These are phyloP conservation scores for Timema podura DNA, from an alignment of 2,888 invertebrate species.

Conservation along the genomic window DNA sequence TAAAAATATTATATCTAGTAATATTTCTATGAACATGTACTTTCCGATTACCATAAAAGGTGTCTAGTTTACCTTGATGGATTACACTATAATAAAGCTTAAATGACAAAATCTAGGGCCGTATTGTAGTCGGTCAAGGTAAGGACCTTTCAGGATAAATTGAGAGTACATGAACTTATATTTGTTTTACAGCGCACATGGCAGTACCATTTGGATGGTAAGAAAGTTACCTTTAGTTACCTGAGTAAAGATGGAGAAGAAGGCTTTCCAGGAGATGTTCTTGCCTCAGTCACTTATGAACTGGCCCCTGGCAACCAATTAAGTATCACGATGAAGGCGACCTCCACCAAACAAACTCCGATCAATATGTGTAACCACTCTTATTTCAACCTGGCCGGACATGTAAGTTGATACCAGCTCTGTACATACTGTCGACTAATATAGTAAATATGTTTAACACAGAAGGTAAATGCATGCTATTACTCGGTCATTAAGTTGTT, in stretches of 20 bases:
- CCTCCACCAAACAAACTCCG: constrained; percentile 72
- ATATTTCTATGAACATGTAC: too few species aligned
- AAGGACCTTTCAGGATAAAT: too few species aligned
- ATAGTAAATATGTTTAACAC: background rate
- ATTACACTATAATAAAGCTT: too few species aligned
- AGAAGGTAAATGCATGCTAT: too few species aligned
- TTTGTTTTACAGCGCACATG: constrained; percentile 55
- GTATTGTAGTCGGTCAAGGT: too few species aligned
- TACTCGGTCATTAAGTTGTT: too few species aligned
- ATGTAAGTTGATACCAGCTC: constrained; percentile 51
- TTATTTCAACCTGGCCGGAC: constrained; percentile 92
- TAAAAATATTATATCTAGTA: too few species aligned
- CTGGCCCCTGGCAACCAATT: constrained; percentile 71
- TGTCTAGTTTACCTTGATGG: too few species aligned
- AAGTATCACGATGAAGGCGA: constrained; percentile 69
- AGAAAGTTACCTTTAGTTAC: constrained; percentile 59
- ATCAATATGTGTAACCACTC: constrained; percentile 85
- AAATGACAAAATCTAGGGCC: too few species aligned
- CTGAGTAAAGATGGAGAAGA: constrained; percentile 76
- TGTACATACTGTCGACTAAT: background rate
- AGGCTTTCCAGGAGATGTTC: constrained; percentile 83
- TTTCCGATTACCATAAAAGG: too few species aligned
- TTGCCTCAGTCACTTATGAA: constrained; percentile 64
- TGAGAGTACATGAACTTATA: background rate
- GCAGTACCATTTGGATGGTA: constrained; percentile 58